Percentiles rank a stretch among this genome's conserved stretches.
Evolutionary conservation across 2,888 invertebrate species (phyloP).

Genomic region (Melanostoma scalare): DNA sequence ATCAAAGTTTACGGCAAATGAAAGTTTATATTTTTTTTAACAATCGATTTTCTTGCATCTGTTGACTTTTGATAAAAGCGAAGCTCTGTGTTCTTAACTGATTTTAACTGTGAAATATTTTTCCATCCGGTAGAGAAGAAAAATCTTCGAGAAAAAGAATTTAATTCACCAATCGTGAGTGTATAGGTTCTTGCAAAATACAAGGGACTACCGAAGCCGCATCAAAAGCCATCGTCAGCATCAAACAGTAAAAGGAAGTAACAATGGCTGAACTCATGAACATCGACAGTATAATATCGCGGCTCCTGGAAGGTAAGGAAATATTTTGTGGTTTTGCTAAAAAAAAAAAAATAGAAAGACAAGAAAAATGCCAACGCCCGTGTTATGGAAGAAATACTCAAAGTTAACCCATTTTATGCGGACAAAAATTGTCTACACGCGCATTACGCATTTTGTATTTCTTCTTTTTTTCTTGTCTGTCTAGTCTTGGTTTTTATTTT

Average conservation of each 20-base stretch:
- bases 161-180: conserved; percentile 28
- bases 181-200: conserved; percentile 32
- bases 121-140: conserved; percentile 25
- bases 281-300: conserved; percentile 81
- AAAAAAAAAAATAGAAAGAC: neutral
- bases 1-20: conserved; percentile 53
- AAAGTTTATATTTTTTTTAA: conserved; percentile 46
- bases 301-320: conserved; percentile 79
- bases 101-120: conserved; percentile 14
- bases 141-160: conserved; percentile 12
- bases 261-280: conserved; percentile 81
- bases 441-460: conserved; percentile 35
- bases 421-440: conserved; percentile 29
- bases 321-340: conserved; percentile 3
- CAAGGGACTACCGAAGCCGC: conserved; percentile 3
- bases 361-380: conserved; percentile 56
- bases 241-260: conserved; percentile 33
- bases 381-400: conserved; percentile 16
- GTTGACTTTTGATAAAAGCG: conserved; percentile 34
- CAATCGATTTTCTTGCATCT: conserved; percentile 44
- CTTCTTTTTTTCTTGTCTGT: conserved; percentile 4
- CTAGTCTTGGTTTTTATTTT: conserved; percentile 12
- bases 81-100: neutral
- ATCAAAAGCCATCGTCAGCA: conserved; percentile 15
- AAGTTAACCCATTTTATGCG: conserved; percentile 33